phyloP scores from a whole-genome alignment of 37 sponge, comb jelly and placozoan species.

The Chondrosia reniformis region DNA sequence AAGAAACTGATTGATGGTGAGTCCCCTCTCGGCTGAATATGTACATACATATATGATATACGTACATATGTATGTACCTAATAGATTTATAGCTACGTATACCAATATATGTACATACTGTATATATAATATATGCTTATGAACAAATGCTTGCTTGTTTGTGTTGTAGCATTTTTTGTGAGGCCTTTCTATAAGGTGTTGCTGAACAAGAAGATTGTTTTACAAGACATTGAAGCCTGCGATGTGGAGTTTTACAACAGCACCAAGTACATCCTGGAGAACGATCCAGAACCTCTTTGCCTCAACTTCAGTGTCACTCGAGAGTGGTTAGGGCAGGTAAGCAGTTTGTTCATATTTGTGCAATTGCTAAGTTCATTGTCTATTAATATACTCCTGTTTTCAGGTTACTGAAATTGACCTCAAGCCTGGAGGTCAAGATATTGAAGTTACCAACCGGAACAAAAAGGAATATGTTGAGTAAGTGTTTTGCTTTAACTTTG shows the following conservation, averaged over 20 bases:
- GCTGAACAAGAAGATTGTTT: conserved; percentile 67
- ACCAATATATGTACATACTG: neutral
- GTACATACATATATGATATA: no score
- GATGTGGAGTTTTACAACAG: conserved; percentile 93
- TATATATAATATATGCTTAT: neutral
- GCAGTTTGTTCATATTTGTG: conserved; percentile 7
- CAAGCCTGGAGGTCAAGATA: conserved; percentile 76
- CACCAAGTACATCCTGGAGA: conserved; percentile 89
- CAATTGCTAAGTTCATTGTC: neutral
- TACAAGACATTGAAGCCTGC: conserved; percentile 87
- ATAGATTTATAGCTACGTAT: neutral
- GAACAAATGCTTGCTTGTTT: neutral
- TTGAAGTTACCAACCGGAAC: conserved; percentile 89
- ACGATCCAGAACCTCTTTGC: conserved; percentile 91
- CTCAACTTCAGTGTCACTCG: conserved; percentile 78
- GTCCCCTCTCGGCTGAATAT: no score
- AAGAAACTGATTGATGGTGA: conserved; percentile 85
- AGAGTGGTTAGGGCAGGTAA: conserved; percentile 89
- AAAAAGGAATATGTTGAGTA: conserved; percentile 93
- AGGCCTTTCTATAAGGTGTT: conserved; percentile 98
- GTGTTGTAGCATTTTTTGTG: conserved; percentile 85
- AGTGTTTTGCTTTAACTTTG: conserved; percentile 42
- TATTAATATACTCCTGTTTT: neutral
- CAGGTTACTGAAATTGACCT: conserved; percentile 71
- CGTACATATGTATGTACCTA: no score